phyloP scores from a whole-genome alignment of 2,113 vertebrate genomes.

The Heliornis fulica region DNA sequence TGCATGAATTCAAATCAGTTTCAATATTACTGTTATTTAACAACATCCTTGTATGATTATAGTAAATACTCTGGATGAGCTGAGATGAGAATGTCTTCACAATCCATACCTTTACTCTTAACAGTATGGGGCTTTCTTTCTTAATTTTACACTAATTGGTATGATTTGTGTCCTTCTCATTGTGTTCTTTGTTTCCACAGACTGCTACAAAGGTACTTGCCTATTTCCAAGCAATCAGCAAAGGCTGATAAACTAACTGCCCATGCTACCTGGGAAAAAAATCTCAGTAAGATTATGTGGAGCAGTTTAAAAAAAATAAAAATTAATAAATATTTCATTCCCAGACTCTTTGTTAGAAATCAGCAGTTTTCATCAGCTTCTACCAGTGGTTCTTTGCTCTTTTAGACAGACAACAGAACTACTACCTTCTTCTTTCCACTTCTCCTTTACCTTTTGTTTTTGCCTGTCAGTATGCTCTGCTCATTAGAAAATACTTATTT shows the following conservation, averaged over 20 bases:
- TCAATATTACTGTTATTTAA: neutral
- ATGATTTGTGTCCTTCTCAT: neutral
- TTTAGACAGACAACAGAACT: neutral
- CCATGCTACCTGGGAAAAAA: neutral
- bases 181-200: neutral
- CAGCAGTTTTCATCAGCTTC: neutral
- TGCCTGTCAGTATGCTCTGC: neutral
- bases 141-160: neutral
- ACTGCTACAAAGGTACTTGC: neutral
- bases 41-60: neutral
- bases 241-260: neutral
- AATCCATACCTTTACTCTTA: neutral
- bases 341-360: neutral
- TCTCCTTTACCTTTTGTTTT: neutral
- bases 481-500: neutral
- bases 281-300: neutral
- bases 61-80: neutral
- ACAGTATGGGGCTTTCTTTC: rapidly evolving
- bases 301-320: neutral
- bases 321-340: neutral
- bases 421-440: neutral
- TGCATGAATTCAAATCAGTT: neutral
- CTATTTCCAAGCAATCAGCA: neutral
- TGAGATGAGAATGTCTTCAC: neutral
- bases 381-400: neutral